Conservation (phyloP, 2,113 vertebrate species). For the Entelurus aequoreus region DNA sequence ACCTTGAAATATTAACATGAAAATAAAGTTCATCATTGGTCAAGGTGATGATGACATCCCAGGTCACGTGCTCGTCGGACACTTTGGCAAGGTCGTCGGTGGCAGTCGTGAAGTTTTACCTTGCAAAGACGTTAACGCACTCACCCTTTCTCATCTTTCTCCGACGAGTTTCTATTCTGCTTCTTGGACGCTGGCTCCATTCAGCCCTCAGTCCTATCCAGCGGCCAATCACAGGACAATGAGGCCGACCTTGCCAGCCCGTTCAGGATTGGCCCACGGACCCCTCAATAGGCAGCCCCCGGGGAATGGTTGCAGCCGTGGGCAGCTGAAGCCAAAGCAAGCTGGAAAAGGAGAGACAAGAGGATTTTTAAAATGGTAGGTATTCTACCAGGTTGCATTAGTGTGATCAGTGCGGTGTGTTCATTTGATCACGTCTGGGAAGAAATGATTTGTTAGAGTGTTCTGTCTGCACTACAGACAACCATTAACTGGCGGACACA, state of each 20-base stretch:
- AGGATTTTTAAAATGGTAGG: not conserved
- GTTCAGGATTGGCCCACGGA: conserved; percentile 56
- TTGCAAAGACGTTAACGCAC: conserved; percentile 12
- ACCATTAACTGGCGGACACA: no score
- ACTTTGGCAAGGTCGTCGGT: not conserved
- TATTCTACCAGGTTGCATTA: not conserved
- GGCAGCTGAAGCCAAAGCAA: conserved; percentile 19
- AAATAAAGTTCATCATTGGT: conserved; percentile 18
- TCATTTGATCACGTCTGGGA: not conserved
- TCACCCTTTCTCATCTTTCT: conserved; percentile 70
- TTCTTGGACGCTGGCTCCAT: conserved; percentile 63
- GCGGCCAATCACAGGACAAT: conserved; percentile 60
- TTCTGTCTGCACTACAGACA: no score
- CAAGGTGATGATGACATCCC: conserved; percentile 38
- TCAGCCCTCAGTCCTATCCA: conserved; percentile 48
- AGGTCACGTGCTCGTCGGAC: not conserved
- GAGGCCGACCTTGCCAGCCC: conserved; percentile 47
- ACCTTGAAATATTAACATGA: not conserved
- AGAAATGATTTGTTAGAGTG: not conserved
- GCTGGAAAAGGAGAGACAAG: conserved; percentile 26
- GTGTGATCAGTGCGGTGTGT: not conserved
- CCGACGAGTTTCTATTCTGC: conserved; percentile 64
- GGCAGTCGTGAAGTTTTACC: not conserved
- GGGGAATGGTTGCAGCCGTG: conserved; percentile 11
- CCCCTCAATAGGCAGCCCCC: conserved; percentile 44